Base-by-base conservation (phyloP, 2,797 vertebrate genomes). In the Syngnathus acus region DNA sequence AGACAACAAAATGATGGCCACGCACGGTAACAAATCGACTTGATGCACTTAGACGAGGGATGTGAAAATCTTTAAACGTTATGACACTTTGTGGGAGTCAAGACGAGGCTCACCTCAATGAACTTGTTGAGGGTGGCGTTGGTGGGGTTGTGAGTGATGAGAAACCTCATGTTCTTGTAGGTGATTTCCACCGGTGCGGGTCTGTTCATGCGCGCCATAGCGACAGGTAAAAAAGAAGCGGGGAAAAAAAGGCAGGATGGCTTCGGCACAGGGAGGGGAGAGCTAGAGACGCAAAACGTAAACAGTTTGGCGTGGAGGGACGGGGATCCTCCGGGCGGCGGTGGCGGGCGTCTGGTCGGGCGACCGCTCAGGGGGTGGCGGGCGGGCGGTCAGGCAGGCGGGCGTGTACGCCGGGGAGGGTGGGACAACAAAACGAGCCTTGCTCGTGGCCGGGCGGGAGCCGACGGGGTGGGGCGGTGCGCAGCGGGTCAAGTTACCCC, bases 141-240 rank as follows among this genome's bases (percentile, higher is more conserved):
- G 89, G 97, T 99, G 79, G 97, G 97, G 84, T 99, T 99, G 89
- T 99, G 97, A 84, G 97, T 99, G 78, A 99, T 99, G 86, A 99
- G 95, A 86, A 99, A 99, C 91, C 97, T 93, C 97, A 99, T 99
- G 89, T 98, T 98, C 88, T 98, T 99, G 92, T 99, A 98, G 75
- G 94, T 98, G 91, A 99, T 98, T 92, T 99, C 97, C 90, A 99
- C 97, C 72, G 97, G 96, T 89, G 97, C 97, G 63, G 97, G 97
- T 89, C 95, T 92, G 91, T 99, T 99, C 95, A 99, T 98, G 89
- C 97, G 95, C 89, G 97, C 97, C 97, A 99, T 99, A 75, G 88
- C 90, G 77, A 78, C 78, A 17, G 77, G 14, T 5, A 16, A 47
- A 17, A 17, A 47, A 6, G 45, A 5, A 47, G 45, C 14, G 5